phyloP scores from a whole-genome alignment of 2,113 vertebrate genomes.

The Orycteropus afer region DNA sequence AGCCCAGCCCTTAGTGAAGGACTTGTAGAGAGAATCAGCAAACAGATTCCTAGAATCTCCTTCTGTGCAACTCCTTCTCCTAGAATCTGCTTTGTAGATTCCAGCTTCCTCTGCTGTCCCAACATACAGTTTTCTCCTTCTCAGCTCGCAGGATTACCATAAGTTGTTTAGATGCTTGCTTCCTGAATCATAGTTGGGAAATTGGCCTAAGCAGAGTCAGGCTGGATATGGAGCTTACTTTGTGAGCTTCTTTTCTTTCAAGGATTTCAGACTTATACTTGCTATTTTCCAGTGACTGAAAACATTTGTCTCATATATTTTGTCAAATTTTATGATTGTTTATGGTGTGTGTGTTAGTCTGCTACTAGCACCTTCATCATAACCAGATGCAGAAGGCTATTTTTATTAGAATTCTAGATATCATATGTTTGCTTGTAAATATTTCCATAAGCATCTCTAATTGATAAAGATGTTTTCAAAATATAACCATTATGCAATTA shows the following conservation, averaged over 20 bases:
- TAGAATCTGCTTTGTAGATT: not conserved
- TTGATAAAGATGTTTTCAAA: not conserved
- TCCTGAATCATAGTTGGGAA: not conserved
- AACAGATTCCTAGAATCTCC: not conserved
- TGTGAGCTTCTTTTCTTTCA: not conserved
- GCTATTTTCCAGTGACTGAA: not conserved
- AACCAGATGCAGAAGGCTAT: not conserved
- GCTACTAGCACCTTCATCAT: not conserved
- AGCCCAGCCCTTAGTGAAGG: not conserved
- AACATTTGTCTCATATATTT: not conserved
- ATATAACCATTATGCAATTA: not conserved
- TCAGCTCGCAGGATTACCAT: not conserved
- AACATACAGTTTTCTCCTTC: not conserved
- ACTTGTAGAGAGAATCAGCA: not conserved
- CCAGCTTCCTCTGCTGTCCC: not conserved
- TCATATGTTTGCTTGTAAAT: constrained; percentile 4
- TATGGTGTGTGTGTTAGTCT: not conserved
- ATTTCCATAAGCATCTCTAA: not conserved
- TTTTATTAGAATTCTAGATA: not conserved
- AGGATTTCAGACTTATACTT: not conserved
- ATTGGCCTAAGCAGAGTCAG: not conserved
- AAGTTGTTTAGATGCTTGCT: not conserved
- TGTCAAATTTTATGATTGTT: not conserved
- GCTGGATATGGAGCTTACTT: not conserved
- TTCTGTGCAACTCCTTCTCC: not conserved